phyloP scores from a whole-genome alignment of 2,797 vertebrate genomes.

The Caiman crocodilus region DNA sequence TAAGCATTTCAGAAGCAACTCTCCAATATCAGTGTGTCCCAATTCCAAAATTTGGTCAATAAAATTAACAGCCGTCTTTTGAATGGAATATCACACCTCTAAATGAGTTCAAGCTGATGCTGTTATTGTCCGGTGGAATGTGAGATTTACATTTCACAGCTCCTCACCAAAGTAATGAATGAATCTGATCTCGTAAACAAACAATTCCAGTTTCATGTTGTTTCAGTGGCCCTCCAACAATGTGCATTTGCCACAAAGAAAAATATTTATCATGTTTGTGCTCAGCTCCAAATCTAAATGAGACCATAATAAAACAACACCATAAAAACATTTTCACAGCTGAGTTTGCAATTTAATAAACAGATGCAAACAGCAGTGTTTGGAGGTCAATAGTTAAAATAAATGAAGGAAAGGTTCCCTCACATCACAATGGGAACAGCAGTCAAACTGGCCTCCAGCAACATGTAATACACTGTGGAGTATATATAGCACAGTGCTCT shows the following conservation, averaged over 20 bases:
- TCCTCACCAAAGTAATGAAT: constrained; percentile 81
- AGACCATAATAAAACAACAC: constrained; percentile 76
- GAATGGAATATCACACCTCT: constrained; percentile 80
- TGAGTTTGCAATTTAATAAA: constrained; percentile 82
- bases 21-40: constrained; percentile 65
- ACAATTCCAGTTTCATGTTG: constrained; percentile 77
- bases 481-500: constrained; percentile 43
- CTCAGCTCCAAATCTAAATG: constrained; percentile 68
- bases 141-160: constrained; percentile 84
- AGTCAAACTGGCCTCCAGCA: constrained; percentile 51
- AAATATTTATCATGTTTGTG: constrained; percentile 81
- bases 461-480: not conserved
- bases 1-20: constrained; percentile 55
- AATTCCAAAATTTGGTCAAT: constrained; percentile 79
- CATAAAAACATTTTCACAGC: constrained; percentile 82
- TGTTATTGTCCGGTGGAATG: constrained; percentile 79
- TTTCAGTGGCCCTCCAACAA: constrained; percentile 76
- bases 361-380: constrained; percentile 78
- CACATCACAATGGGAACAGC: constrained; percentile 49
- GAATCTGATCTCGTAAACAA: constrained; percentile 81
- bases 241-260: constrained; percentile 75
- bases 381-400: constrained; percentile 77
- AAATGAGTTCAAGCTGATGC: constrained; percentile 81
- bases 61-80: constrained; percentile 82
- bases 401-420: constrained; percentile 70